Evolutionary conservation across 1,140 invertebrate genomes (phyloP).

Genomic region (Drosophila sechellia): DNA sequence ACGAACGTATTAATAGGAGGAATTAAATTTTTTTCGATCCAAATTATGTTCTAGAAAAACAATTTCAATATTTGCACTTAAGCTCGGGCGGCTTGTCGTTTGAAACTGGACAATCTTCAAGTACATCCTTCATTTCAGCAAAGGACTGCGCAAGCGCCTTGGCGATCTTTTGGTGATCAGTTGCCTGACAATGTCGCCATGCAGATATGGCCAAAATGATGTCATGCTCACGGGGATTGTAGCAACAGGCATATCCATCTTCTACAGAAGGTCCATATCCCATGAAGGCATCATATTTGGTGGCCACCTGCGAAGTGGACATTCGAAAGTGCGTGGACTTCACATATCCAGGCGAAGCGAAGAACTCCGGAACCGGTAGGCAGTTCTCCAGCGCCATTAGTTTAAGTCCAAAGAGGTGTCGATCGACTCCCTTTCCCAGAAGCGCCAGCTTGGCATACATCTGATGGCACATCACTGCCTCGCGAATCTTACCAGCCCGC

Average conservation of each 20-base stretch:
- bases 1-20: too few species aligned
- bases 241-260: constrained; percentile 94
- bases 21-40: too few species aligned
- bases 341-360: constrained; percentile 89
- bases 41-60: neutral
- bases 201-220: constrained; percentile 91
- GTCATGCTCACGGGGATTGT: constrained; percentile 90
- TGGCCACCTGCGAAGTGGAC: constrained; percentile 94
- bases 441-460: constrained; percentile 91
- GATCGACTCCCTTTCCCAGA: constrained; percentile 92
- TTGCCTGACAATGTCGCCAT: constrained; percentile 85
- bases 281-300: constrained; percentile 91
- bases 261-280: constrained; percentile 91
- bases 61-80: constrained; percentile 44
- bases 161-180: constrained; percentile 41
- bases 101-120: constrained; percentile 12
- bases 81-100: constrained; percentile 1
- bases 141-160: constrained; percentile 48
- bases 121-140: constrained; percentile 51
- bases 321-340: constrained; percentile 91
- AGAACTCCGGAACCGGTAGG: constrained; percentile 90
- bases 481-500: constrained; percentile 85
- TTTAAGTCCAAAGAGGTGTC: constrained; percentile 94
- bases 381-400: constrained; percentile 91
- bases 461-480: constrained; percentile 92